These are phyloP conservation scores for Daphoenositta chrysoptera DNA, from an alignment of 2,113 vertebrate species.

Conservation along the genomic window DNA sequence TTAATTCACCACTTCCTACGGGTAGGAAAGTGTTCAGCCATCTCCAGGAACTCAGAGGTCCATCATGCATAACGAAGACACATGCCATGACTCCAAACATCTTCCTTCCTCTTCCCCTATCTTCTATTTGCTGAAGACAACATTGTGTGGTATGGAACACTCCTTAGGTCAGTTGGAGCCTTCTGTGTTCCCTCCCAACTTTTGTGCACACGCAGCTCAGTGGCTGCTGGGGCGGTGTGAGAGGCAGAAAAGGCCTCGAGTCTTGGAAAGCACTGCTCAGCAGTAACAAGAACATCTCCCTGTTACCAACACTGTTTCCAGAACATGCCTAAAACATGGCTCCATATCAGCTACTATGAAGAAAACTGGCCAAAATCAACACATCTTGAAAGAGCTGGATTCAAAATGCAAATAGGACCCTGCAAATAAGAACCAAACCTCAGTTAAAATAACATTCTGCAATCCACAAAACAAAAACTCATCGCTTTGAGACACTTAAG, in stretches of 20 bases:
- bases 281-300: not conserved
- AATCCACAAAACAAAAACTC: not conserved
- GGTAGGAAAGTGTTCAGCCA: not conserved
- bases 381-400: not conserved
- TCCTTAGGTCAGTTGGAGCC: not conserved
- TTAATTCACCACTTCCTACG: not conserved
- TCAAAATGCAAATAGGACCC: not conserved
- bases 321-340: not conserved
- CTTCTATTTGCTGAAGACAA: not conserved
- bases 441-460: not conserved
- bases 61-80: not conserved
- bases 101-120: not conserved
- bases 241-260: not conserved
- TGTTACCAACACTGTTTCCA: not conserved
- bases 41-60: not conserved
- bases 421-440: not conserved
- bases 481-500: not conserved
- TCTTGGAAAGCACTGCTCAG: not conserved
- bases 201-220: not conserved
- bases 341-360: not conserved
- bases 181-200: not conserved
- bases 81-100: not conserved
- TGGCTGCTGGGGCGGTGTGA: not conserved
- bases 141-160: too few relatives aligned
- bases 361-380: not conserved